These are phyloP conservation scores for Acropora yongei DNA, from an alignment of 64 coral and sea anemone species.

Conservation along the genomic window DNA sequence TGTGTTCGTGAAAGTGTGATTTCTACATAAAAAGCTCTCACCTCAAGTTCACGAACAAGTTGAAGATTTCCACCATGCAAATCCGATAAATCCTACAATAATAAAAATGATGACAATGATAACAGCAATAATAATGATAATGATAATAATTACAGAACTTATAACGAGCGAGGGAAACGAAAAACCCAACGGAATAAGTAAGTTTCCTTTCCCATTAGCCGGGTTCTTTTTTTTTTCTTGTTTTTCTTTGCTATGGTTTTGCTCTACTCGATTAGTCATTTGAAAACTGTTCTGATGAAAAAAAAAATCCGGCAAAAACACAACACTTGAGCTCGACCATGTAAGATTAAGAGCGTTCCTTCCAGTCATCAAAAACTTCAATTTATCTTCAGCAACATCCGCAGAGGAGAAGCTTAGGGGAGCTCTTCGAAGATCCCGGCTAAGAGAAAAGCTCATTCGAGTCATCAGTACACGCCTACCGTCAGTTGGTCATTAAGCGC, in stretches of 20 bases:
- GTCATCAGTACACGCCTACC: conserved; percentile 27
- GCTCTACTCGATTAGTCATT: no score
- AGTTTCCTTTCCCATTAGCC: neutral
- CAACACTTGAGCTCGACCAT: no score
- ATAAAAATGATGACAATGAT: neutral
- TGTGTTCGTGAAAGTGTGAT: no score
- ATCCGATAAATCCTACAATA: conserved; percentile 69
- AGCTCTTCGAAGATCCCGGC: no score
- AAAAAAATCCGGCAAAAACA: no score
- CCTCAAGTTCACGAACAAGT: conserved; percentile 75
- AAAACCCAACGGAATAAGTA: neutral
- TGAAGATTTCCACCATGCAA: conserved; percentile 67
- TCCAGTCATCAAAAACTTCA: no score
- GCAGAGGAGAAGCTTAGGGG: no score
- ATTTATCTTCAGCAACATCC: no score
- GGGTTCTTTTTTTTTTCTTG: neutral
- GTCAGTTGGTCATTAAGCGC: conserved; percentile 66
- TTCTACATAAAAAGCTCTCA: neutral
- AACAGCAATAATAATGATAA: neutral
- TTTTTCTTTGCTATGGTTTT: neutral
- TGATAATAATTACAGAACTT: no score
- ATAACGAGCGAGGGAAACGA: neutral
- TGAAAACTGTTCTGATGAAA: no score
- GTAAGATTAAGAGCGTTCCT: no score
- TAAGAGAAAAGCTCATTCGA: neutral